These are phyloP conservation scores for Clusia tigrina DNA, from an alignment of 2,888 invertebrate species.

Conservation along the genomic window DNA sequence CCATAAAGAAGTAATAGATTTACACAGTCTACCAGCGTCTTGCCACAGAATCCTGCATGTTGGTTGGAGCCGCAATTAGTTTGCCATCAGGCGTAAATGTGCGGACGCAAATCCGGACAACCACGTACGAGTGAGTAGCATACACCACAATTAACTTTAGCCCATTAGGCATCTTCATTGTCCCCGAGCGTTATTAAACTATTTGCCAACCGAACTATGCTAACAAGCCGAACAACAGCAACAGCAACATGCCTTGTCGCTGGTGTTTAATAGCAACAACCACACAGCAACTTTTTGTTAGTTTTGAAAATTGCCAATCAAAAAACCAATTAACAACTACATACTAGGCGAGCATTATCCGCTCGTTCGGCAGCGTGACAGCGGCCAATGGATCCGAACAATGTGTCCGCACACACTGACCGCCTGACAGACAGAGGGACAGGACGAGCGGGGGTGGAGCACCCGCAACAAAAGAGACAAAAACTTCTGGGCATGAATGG, in stretches of 20 bases:
- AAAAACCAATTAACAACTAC: constrained; percentile 52
- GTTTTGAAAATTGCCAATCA: constrained; percentile 58
- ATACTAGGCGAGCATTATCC: constrained; percentile 12
- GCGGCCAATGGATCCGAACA: constrained; percentile 5
- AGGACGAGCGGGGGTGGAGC: no score
- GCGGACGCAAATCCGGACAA: no score
- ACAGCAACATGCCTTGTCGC: not conserved
- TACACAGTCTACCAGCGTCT: no score
- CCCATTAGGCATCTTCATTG: constrained; percentile 25
- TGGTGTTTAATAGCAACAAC: not conserved
- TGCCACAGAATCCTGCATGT: no score
- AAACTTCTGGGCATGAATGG: not conserved
- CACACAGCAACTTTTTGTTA: constrained; percentile 21
- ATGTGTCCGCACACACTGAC: constrained; percentile 9
- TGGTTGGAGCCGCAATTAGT: no score
- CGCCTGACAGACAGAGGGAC: constrained; percentile 8
- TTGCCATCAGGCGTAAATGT: no score
- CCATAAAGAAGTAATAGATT: no score
- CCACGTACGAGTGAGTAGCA: no score
- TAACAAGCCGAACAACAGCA: not conserved
- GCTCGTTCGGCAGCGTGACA: constrained; percentile 32
- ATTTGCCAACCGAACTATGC: constrained; percentile 20
- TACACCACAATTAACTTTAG: constrained; percentile 23
- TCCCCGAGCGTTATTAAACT: constrained; percentile 22
- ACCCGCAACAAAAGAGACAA: not conserved